phyloP scores from a whole-genome alignment of 1,140 invertebrate species.

The Heliconius congener region DNA sequence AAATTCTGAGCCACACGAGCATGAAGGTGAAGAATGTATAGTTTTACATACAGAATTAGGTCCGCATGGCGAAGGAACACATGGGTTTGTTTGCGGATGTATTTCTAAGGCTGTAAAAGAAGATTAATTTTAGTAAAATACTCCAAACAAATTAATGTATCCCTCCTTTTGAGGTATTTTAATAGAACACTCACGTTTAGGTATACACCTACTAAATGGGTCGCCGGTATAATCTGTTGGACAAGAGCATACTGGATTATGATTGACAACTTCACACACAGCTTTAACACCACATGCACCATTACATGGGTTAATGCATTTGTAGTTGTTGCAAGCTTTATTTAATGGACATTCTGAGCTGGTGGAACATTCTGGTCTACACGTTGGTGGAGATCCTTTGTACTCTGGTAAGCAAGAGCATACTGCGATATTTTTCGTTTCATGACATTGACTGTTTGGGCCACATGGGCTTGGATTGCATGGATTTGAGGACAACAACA shows the following conservation, averaged over 20 bases:
- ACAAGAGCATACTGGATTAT: constrained; percentile 85
- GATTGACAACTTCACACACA: constrained; percentile 84
- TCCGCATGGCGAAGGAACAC: constrained; percentile 89
- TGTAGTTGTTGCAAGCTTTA: constrained; percentile 85
- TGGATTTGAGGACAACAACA: constrained; percentile 56
- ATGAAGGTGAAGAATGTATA: constrained; percentile 84
- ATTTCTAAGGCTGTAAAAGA: constrained; percentile 80
- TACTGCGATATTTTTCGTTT: constrained; percentile 84
- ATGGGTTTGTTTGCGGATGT: constrained; percentile 83
- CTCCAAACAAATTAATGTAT: too few relatives aligned
- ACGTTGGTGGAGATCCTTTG: constrained; percentile 85
- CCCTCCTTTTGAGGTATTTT: neutral
- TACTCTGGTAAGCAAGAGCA: constrained; percentile 86
- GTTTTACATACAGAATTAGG: constrained; percentile 86
- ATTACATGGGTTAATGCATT: constrained; percentile 86
- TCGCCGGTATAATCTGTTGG: constrained; percentile 85
- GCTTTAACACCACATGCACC: constrained; percentile 86
- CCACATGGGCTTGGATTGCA: constrained; percentile 86
- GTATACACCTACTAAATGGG: constrained; percentile 85
- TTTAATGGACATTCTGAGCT: constrained; percentile 85
- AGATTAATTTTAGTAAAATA: neutral
- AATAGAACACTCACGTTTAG: constrained; percentile 79
- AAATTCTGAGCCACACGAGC: constrained; percentile 85
- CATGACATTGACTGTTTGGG: constrained; percentile 84
- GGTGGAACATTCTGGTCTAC: constrained; percentile 85